Percentiles rank a stretch among this genome's conserved stretches.
phyloP scores from a whole-genome alignment of 2,797 vertebrate species.

The Eulemur albifrons region DNA sequence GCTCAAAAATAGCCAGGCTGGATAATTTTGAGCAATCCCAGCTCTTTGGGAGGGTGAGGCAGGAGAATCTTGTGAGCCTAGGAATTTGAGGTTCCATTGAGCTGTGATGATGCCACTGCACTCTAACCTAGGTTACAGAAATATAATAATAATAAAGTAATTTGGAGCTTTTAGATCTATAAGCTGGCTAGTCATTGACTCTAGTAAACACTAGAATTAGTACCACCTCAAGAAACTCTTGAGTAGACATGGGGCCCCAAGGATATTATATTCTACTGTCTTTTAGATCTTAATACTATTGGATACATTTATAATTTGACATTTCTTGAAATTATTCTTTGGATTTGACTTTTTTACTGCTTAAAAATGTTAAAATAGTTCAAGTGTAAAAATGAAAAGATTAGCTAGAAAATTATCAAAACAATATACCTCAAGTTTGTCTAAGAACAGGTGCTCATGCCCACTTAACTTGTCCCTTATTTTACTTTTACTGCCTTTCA shows the following conservation, averaged over 20 bases:
- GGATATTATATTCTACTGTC: not conserved
- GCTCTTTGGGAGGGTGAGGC: no score
- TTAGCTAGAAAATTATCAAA: not conserved
- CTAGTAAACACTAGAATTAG: not conserved
- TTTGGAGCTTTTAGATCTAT: not conserved
- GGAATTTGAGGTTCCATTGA: no score
- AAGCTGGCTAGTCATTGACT: not conserved
- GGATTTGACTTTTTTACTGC: not conserved
- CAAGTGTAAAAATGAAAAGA: not conserved
- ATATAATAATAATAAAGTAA: no score
- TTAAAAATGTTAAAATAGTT: conserved; percentile 13
- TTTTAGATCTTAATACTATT: not conserved
- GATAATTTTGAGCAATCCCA: no score
- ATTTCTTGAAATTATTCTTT: not conserved
- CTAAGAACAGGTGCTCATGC: not conserved
- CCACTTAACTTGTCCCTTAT: not conserved
- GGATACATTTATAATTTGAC: not conserved
- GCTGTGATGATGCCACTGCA: no score
- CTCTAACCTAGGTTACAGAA: no score
- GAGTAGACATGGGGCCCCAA: not conserved
- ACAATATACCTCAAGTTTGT: not conserved
- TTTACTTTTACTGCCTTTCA: not conserved
- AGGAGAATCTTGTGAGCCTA: no score
- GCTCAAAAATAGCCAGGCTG: no score
- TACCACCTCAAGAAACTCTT: not conserved